These are phyloP conservation scores for Uloborus diversus DNA, from an alignment of 1,140 invertebrate species.

Conservation along the genomic window DNA sequence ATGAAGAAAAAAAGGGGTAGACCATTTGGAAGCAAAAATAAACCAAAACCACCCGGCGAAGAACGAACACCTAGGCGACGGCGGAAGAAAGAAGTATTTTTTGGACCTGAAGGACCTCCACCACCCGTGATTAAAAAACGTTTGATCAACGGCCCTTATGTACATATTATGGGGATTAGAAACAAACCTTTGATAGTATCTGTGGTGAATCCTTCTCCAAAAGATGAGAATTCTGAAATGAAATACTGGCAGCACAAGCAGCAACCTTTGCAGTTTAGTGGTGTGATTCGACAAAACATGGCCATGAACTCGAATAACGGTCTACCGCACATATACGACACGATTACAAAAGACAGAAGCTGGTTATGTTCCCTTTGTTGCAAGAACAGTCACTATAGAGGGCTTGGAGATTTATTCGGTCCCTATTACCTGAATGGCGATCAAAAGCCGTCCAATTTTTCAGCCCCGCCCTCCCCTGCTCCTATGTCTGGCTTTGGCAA, in stretches of 20 bases:
- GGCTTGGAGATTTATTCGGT: conserved; percentile 90
- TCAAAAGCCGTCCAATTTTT: conserved; percentile 44
- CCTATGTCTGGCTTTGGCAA: conserved; percentile 7
- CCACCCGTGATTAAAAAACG: conserved; percentile 23
- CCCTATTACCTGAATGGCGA: conserved; percentile 74
- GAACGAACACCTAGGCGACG: conserved; percentile 5
- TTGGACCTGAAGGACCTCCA: conserved; percentile 41
- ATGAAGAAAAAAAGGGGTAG: conserved; percentile 61
- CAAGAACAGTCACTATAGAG: conserved; percentile 80
- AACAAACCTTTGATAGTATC: conserved; percentile 75
- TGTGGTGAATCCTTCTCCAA: conserved; percentile 74
- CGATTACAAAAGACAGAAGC: conserved; percentile 70
- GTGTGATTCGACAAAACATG: conserved; percentile 26
- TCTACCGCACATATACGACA: conserved; percentile 48
- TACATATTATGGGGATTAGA: conserved; percentile 76
- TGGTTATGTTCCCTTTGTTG: conserved; percentile 95
- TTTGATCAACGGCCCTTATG: conserved; percentile 64
- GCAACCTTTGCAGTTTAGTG: conserved; percentile 11
- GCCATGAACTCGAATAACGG: background rate
- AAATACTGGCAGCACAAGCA: background rate
- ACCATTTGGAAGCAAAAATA: conserved; percentile 62
- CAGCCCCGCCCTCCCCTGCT: conserved; percentile 21
- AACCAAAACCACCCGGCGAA: conserved; percentile 57
- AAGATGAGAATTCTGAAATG: conserved; percentile 69
- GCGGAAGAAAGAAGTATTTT: conserved; percentile 44